Conservation (phyloP, 1,140 invertebrate species). For the Aphis craccivora region DNA sequence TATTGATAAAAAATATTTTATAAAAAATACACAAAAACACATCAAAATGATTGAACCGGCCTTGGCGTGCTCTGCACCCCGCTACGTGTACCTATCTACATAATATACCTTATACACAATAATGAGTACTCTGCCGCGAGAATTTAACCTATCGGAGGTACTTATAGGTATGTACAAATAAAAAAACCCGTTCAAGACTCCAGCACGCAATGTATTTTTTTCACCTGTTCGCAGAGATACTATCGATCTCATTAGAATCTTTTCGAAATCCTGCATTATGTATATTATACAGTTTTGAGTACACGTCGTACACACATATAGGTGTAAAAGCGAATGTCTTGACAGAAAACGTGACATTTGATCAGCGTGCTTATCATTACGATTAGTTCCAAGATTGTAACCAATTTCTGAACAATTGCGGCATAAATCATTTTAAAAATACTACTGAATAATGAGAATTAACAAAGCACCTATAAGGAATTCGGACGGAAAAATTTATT, state of each 20-base stretch:
- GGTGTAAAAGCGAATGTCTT: neutral
- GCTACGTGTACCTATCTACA: neutral
- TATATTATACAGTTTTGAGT: neutral
- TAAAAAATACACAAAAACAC: neutral
- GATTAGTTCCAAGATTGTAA: constrained; percentile 39
- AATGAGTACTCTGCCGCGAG: neutral
- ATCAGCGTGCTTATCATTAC: neutral
- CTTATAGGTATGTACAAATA: neutral
- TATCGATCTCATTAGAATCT: neutral
- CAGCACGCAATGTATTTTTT: neutral
- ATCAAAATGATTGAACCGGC: neutral
- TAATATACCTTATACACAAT: neutral
- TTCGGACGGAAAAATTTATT: neutral
- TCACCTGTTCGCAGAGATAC: neutral
- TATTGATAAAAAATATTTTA: neutral
- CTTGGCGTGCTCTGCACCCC: neutral
- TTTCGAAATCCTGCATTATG: neutral
- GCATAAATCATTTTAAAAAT: neutral
- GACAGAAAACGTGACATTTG: constrained; percentile 50
- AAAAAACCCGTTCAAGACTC: neutral
- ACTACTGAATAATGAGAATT: neutral
- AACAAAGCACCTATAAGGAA: neutral
- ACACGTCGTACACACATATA: neutral
- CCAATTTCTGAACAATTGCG: neutral
- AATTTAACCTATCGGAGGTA: neutral